A percentile compares a stretch with the other conserved stretches of the same genome.
phyloP scores from a whole-genome alignment of 2,797 vertebrate species.

The Cryptoblepharus egeriae region DNA sequence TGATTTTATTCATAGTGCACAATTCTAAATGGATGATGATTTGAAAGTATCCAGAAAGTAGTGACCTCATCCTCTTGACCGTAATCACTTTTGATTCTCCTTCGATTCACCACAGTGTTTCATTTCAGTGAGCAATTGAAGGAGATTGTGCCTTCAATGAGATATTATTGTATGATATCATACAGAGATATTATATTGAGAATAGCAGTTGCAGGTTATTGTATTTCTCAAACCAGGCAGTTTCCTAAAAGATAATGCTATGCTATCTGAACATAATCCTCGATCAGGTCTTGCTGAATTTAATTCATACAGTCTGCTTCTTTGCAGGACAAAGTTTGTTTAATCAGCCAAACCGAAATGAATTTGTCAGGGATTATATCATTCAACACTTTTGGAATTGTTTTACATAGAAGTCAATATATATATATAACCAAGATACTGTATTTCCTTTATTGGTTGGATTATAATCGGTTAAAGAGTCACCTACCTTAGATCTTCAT shows the following conservation, averaged over 20 bases:
- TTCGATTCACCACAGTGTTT: conserved; percentile 19
- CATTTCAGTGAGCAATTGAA: conserved; percentile 29
- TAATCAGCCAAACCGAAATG: conserved; percentile 28
- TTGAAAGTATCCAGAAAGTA: conserved; percentile 26
- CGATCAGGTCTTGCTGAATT: conserved; percentile 9
- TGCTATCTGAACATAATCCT: conserved; percentile 33
- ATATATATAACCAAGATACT: not conserved
- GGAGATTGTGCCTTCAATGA: no score
- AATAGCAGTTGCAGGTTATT: conserved; percentile 20
- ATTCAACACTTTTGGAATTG: not conserved
- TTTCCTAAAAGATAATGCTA: conserved; percentile 23
- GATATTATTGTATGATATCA: conserved; percentile 11
- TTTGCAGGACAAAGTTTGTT: conserved; percentile 16
- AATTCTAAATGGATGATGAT: conserved; percentile 7
- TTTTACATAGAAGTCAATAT: not conserved
- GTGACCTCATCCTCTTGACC: conserved; percentile 49
- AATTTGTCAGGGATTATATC: conserved; percentile 11
- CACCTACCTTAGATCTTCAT: conserved; percentile 15
- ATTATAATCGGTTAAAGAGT: not conserved
- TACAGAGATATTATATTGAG: no score
- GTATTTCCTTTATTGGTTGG: not conserved
- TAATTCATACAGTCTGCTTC: conserved; percentile 3
- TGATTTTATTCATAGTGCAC: conserved; percentile 11
- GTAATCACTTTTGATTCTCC: conserved; percentile 16
- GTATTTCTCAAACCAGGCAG: conserved; percentile 19